A percentile compares a stretch with the other conserved stretches of the same genome.
These are phyloP conservation scores for Netelia virgata DNA, from an alignment of 2,888 invertebrate genomes.

Conservation along the genomic window DNA sequence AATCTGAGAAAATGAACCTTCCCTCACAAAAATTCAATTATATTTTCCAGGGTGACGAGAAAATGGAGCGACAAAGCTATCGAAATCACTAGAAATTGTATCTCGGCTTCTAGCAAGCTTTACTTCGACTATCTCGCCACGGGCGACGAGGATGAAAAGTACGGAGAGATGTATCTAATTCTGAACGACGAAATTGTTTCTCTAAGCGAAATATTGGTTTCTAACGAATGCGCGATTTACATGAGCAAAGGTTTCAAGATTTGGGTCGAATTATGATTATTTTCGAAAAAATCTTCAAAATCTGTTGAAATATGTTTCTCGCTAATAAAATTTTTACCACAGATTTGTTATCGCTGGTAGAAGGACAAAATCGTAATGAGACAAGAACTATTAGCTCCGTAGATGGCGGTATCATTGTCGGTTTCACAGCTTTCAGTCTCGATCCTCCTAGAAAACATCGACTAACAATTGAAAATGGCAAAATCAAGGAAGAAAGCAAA, in stretches of 20 bases:
- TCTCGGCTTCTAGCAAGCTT: slow-evolving; percentile 71
- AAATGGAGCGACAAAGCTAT: slow-evolving; percentile 76
- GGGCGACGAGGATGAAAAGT: slow-evolving; percentile 72
- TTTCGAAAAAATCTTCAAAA: neutral
- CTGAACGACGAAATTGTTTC: slow-evolving; percentile 74
- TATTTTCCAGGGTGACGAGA: slow-evolving; percentile 55
- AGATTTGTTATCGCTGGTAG: slow-evolving; percentile 55
- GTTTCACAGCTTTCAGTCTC: neutral
- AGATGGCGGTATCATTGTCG: slow-evolving; percentile 34
- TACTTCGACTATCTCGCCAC: slow-evolving; percentile 75
- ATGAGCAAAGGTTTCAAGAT: slow-evolving; percentile 69
- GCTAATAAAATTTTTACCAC: neutral
- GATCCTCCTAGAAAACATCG: slow-evolving; percentile 21
- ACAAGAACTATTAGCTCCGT: slow-evolving; percentile 40
- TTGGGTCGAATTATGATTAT: neutral
- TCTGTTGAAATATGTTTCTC: neutral
- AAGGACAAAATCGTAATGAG: slow-evolving; percentile 16
- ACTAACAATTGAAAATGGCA: neutral
- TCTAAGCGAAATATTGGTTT: slow-evolving; percentile 75
- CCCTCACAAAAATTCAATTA: neutral
- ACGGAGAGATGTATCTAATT: slow-evolving; percentile 79
- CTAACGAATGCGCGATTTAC: slow-evolving; percentile 74
- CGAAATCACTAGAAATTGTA: slow-evolving; percentile 73
- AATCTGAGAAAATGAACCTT: slow-evolving; percentile 13
- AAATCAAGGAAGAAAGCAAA: neutral